Evolutionary conservation across 2,888 invertebrate genomes (phyloP).

Genomic region (Heliconius sara): DNA sequence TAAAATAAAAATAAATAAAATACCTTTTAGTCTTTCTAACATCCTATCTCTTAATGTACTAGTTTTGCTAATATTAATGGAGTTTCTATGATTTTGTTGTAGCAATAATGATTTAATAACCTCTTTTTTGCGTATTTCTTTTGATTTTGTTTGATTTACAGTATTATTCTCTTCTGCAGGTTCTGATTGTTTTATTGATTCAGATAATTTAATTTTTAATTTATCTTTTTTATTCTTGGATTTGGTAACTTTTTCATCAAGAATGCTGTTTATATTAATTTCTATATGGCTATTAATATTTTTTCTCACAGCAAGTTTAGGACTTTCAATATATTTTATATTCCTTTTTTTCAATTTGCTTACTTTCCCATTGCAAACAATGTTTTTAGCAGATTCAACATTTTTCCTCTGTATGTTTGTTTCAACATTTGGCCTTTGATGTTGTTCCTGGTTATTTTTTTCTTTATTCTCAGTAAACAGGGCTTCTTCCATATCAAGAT

Average conservation of each 20-base stretch:
- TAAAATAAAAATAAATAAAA: not conserved
- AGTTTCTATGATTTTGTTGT: constrained; percentile 57
- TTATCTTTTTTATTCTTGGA: constrained; percentile 15
- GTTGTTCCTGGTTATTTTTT: not conserved
- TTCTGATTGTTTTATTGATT: not conserved
- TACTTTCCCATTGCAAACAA: constrained; percentile 9
- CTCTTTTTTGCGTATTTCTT: constrained; percentile 57
- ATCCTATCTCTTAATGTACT: constrained; percentile 85
- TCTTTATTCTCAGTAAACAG: constrained; percentile 43
- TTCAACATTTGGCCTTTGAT: not conserved
- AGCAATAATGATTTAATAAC: constrained; percentile 57
- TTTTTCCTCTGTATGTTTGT: not conserved
- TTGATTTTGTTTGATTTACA: constrained; percentile 29
- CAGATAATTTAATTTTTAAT: not conserved
- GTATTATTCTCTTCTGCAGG: not conserved
- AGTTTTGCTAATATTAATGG: constrained; percentile 58
- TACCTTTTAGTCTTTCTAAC: constrained; percentile 87
- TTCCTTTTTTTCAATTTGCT: not conserved
- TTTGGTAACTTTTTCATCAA: constrained; percentile 3
- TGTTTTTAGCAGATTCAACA: constrained; percentile 23
- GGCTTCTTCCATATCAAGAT: constrained; percentile 51
- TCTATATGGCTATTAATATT: not conserved
- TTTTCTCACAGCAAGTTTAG: not conserved
- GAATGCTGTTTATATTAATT: constrained; percentile 7
- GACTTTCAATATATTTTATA: not conserved